These are phyloP conservation scores for Aphidius ervi DNA, from an alignment of 1,140 invertebrate genomes.

Conservation along the genomic window DNA sequence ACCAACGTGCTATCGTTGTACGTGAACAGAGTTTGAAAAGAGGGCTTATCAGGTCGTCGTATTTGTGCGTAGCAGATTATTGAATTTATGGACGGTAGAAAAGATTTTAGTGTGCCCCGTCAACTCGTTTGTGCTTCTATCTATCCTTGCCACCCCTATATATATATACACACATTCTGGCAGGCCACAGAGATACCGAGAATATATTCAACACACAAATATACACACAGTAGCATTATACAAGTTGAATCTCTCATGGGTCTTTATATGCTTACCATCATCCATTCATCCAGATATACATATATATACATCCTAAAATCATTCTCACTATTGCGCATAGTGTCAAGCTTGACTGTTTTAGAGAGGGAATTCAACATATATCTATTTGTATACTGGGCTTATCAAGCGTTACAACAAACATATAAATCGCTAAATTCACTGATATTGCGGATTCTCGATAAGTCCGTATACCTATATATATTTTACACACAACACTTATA, in stretches of 20 bases:
- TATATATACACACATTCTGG: background rate
- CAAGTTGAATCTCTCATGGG: too few relatives aligned
- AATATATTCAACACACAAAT: too few relatives aligned
- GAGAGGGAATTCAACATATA: too few relatives aligned
- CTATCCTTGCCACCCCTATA: slow-evolving; percentile 6
- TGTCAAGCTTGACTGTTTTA: too few relatives aligned
- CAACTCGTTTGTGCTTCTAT: slow-evolving; percentile 15
- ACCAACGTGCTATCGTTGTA: slow-evolving; percentile 2
- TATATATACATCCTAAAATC: too few relatives aligned
- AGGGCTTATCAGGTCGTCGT: slow-evolving; percentile 12
- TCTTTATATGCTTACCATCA: too few relatives aligned
- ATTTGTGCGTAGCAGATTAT: slow-evolving; percentile 15
- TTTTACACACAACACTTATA: too few relatives aligned
- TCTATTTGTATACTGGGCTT: too few relatives aligned
- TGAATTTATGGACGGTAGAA: slow-evolving; percentile 14
- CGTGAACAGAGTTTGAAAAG: slow-evolving; percentile 8
- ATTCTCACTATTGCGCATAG: too few relatives aligned
- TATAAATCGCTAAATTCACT: slow-evolving; percentile 22
- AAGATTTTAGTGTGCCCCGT: slow-evolving; percentile 12
- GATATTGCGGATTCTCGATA: slow-evolving; percentile 1
- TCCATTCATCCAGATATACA: too few relatives aligned
- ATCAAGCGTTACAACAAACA: slow-evolving; percentile 5
- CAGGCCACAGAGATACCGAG: too few relatives aligned
- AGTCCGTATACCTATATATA: background rate
- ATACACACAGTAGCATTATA: too few relatives aligned